A percentile compares a stretch with the other conserved stretches of the same genome.
These are phyloP conservation scores for Torymus tubicola DNA, from an alignment of 2,888 invertebrate species.

Conservation along the genomic window DNA sequence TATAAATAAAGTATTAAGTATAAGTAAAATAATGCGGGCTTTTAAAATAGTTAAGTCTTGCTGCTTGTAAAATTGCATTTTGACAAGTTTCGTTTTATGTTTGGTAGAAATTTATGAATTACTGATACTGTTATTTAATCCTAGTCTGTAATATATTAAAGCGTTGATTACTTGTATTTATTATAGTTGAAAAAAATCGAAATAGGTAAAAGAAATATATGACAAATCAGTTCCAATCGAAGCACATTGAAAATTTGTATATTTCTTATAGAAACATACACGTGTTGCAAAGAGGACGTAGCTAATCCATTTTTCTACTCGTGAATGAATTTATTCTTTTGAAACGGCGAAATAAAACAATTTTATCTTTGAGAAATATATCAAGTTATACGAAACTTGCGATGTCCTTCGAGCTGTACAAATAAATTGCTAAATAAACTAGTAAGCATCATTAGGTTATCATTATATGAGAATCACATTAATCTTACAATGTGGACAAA, in stretches of 20 bases:
- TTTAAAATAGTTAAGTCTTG: constrained; percentile 32
- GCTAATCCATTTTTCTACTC: constrained; percentile 43
- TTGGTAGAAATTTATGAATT: constrained; percentile 52
- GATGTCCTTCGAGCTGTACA: constrained; percentile 51
- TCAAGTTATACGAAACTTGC: constrained; percentile 35
- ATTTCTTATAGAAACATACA: constrained; percentile 39
- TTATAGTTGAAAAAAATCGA: constrained; percentile 38
- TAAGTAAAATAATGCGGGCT: constrained; percentile 31
- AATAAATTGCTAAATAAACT: constrained; percentile 46
- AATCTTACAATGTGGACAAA: constrained; percentile 28
- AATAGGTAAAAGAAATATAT: constrained; percentile 40
- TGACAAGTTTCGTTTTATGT: constrained; percentile 50
- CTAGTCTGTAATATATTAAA: constrained; percentile 51
- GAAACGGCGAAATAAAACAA: constrained; percentile 16
- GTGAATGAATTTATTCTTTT: constrained; percentile 46
- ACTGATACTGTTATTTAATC: constrained; percentile 54
- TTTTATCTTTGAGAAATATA: constrained; percentile 28
- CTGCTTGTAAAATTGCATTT: constrained; percentile 56
- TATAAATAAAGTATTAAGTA: constrained; percentile 54
- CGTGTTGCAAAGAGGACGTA: constrained; percentile 41
- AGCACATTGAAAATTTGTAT: constrained; percentile 48
- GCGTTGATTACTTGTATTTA: constrained; percentile 55
- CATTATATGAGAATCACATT: constrained; percentile 30
- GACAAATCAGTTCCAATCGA: constrained; percentile 47
- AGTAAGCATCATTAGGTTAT: constrained; percentile 44